Evolutionary conservation across 2,797 vertebrate genomes (phyloP), one percentile per base, ranked within the genome.

Genomic region (Xenopus petersii): DNA sequence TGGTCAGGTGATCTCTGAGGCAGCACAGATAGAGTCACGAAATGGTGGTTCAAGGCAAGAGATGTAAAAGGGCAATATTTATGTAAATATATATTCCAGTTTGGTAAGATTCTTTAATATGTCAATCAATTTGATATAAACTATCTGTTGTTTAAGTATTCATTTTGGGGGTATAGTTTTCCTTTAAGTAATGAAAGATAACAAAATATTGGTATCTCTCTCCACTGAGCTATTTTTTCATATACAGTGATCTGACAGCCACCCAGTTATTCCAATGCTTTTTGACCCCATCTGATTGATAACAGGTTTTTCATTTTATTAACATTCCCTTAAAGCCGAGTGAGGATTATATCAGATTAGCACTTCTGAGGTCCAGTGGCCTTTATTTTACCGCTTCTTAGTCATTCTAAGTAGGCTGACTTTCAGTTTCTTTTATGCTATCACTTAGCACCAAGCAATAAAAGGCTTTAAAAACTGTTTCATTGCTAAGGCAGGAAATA

Each of bases 381-480:
- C 49, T 75, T 75, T 59, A 66, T 59, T 62, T 58, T 64, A 30
- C 51, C 61, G 46, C 60, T 54, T 64, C 33, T 64, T 13, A 30
- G 61, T 64, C 12, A 55, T 58, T 75, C 61, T 58, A 56, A 65
- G 60, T 60, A 61, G 36, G 64, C 67, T 67, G 59, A 26, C 30
- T 70, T 65, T 75, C 61, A 64, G 36, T 64, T 64, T 42, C 47
- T 75, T 70, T 70, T 70, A 64, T 64, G 61, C 61, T 61, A 70
- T 75, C 74, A 75, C 74, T 75, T 75, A 75, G 61, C 67, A 75
- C 62, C 51, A 59, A n/a, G 62, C 67, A 75, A 75, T 70, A 64
- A 75, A 61, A 70, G 67, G 17, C 24, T 60, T 60, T 60, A 56
- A 56, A 56, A 17, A 16, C 2, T 6, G 17, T 60, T 26, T 60